A percentile compares a stretch with the other conserved stretches of the same genome.
These are phyloP conservation scores for Thecophora atra DNA, from an alignment of 2,888 invertebrate genomes.

Conservation along the genomic window DNA sequence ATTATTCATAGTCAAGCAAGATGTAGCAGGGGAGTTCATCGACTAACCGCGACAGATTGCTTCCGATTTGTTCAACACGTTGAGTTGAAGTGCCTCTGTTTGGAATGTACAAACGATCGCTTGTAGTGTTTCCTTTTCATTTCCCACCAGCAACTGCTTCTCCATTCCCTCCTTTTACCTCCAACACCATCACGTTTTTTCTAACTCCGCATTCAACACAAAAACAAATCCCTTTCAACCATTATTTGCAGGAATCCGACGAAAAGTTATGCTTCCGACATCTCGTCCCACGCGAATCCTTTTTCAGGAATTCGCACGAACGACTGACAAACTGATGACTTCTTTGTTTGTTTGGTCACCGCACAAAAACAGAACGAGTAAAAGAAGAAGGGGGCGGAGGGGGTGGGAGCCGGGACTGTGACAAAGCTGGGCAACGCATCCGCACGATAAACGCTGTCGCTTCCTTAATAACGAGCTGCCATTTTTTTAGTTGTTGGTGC, in stretches of 20 bases:
- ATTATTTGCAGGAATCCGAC: constrained; percentile 50
- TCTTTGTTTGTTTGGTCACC: not conserved
- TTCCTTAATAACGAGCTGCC: constrained; percentile 17
- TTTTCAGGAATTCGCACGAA: not conserved
- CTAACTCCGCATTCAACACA: not conserved
- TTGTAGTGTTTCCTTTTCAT: not conserved
- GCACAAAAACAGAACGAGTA: not conserved
- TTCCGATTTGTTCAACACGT: constrained; percentile 56
- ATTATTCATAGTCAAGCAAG: too few species aligned
- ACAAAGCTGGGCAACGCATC: constrained; percentile 36
- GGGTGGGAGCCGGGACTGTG: constrained; percentile 47
- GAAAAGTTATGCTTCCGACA: constrained; percentile 48
- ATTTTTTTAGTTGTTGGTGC: constrained; percentile 18
- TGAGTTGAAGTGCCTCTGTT: constrained; percentile 1
- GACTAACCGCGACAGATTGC: constrained; percentile 62
- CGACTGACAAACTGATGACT: not conserved
- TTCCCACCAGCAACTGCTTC: not conserved
- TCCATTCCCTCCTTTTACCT: not conserved
- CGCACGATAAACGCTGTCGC: constrained; percentile 41
- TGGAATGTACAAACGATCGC: not conserved
- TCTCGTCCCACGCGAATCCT: not conserved
- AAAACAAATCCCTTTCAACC: constrained; percentile 30
- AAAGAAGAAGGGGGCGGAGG: constrained; percentile 22
- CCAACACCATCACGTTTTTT: not conserved
- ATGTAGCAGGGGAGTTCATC: not conserved